These are phyloP conservation scores for Papilio glaucus DNA, from an alignment of 1,140 invertebrate genomes.

Conservation along the genomic window DNA sequence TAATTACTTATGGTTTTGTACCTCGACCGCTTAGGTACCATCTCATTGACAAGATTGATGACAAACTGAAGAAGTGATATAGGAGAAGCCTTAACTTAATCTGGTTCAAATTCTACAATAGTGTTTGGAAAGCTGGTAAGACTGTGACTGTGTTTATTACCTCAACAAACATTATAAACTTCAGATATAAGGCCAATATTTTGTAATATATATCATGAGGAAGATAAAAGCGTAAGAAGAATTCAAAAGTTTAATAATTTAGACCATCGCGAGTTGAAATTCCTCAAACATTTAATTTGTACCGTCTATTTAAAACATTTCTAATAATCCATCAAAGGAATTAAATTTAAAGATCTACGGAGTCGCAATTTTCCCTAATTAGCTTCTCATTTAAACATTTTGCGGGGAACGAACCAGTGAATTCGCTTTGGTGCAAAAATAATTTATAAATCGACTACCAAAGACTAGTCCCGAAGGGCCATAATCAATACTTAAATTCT, in stretches of 20 bases:
- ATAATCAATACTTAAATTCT: slow-evolving; percentile 2
- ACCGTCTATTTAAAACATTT: slow-evolving; percentile 12
- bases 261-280: neutral
- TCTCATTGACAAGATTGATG: too few species aligned
- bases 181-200: neutral
- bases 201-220: neutral
- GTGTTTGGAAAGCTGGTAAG: too few species aligned
- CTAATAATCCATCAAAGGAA: slow-evolving; percentile 27
- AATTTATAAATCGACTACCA: slow-evolving; percentile 10
- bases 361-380: slow-evolving; percentile 16
- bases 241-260: slow-evolving; percentile 7
- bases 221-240: neutral
- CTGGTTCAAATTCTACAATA: too few species aligned
- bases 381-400: slow-evolving; percentile 20
- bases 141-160: too few species aligned
- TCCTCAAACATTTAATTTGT: slow-evolving; percentile 16
- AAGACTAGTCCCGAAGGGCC: neutral
- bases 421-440: neutral
- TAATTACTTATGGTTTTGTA: too few species aligned
- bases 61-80: too few species aligned
- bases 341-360: slow-evolving; percentile 17
- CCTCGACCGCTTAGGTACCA: too few species aligned
- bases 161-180: neutral
- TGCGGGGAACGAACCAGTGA: slow-evolving; percentile 10
- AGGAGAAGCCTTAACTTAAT: too few species aligned